A percentile compares a stretch with the other conserved stretches of the same genome.
Conservation (phyloP, 2,113 vertebrate species). For the Psittacus erithacus region DNA sequence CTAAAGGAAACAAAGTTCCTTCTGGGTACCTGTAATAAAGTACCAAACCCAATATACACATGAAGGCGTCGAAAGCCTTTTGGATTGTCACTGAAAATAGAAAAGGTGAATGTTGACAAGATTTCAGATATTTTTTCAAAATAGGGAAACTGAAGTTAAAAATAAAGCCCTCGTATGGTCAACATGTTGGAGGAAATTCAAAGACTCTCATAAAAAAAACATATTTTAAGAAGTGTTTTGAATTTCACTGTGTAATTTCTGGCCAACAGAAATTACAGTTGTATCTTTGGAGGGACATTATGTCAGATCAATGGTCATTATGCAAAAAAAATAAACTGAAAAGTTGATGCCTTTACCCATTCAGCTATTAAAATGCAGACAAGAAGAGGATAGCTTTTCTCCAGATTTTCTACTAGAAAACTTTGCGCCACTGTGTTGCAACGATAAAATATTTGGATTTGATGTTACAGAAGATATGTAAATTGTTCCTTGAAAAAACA, state of each 20-base stretch:
- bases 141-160: constrained; percentile 70
- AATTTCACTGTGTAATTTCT: constrained; percentile 75
- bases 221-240: constrained; percentile 81
- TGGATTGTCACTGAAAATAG: constrained; percentile 71
- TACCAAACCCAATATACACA: background rate
- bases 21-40: constrained; percentile 53
- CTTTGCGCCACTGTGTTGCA: background rate
- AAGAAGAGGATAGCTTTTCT: background rate
- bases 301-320: constrained; percentile 72
- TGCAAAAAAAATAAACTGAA: constrained; percentile 5
- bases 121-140: constrained; percentile 50
- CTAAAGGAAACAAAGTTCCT: constrained; percentile 51
- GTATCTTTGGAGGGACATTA: constrained; percentile 72
- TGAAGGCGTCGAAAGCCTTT: constrained; percentile 50
- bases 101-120: constrained; percentile 72
- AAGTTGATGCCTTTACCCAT: constrained; percentile 38
- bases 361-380: background rate
- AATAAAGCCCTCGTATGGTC: constrained; percentile 77
- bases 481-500: background rate
- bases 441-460: constrained; percentile 31
- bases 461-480: background rate
- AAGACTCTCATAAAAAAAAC: constrained; percentile 80
- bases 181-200: constrained; percentile 80
- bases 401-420: background rate
- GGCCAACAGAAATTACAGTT: constrained; percentile 77